Base-by-base conservation (phyloP, 2,888 invertebrate species). In the Cheiracanthium punctorium region DNA sequence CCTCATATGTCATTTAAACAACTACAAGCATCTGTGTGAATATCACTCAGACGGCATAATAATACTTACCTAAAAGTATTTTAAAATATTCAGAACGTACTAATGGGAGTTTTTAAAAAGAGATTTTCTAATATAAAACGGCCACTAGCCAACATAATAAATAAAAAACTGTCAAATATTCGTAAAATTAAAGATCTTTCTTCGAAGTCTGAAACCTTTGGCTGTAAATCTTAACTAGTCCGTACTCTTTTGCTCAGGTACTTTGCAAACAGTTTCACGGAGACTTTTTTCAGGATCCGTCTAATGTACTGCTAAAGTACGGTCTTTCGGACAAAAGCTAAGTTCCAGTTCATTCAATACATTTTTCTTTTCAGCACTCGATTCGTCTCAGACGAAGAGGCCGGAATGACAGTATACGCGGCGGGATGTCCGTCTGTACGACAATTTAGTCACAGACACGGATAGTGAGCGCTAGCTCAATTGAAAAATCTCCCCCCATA, bases 391-490 rank as follows among this genome's bases (percentile, higher is more conserved):
- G 71, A 32, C 24, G 29, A 64, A 65, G 37, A 65, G 65, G 33
- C 20, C 32, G n/a, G 32, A 64, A 24, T 28, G 24, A 24, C 29
- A 24, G 30, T 24, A 67, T 67, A 4, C 32, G 32, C 12, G 17
- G n/a, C n/a, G 32, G 67, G 32, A 67, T 67, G 17, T 32, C 32
- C 1, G 58, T 7, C 58, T 24, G 58, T 24, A n/a, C 10, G 37
- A 33, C 69, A 7, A 71, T 71, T 71, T 71, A 71, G 71, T 71
- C 71, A 71, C 43, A 37, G 71, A 43, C 71, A 71, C 71, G 43
- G 43, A 24, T 29, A 29, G 24, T 71, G 14, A 32, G 37, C 5
- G 32, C 20, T 20, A 33, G 37, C 33, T 69, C 69, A 69, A 69
- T 37, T 37, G 69, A 69, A 33, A 69, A 69, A 58, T 58, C 58